A percentile compares a stretch with the other conserved stretches of the same genome.
phyloP scores from a whole-genome alignment of 1,140 invertebrate genomes.

The Drosophila cardini region DNA sequence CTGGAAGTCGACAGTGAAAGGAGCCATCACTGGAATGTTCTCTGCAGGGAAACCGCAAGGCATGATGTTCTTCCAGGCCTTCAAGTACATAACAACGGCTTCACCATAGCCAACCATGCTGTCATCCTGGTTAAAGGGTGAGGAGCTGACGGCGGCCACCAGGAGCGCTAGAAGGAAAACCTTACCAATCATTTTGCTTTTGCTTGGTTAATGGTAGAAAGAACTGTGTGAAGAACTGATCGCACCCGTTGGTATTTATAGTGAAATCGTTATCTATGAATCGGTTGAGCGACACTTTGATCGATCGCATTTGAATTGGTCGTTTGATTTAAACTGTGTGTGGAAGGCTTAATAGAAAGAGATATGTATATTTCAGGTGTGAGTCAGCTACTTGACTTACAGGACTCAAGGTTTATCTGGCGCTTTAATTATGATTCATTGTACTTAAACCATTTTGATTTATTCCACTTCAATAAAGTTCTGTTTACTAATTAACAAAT shows the following conservation, averaged over 20 bases:
- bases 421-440: too few relatives aligned
- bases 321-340: not conserved
- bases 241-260: slow-evolving; percentile 31
- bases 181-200: slow-evolving; percentile 32
- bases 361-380: too few relatives aligned
- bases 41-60: slow-evolving; percentile 59
- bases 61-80: slow-evolving; percentile 62
- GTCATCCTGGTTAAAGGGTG: slow-evolving; percentile 35
- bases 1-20: slow-evolving; percentile 36
- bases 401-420: too few relatives aligned
- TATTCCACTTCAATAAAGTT: too few relatives aligned
- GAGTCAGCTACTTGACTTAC: too few relatives aligned
- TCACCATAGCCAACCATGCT: slow-evolving; percentile 38
- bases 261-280: slow-evolving; percentile 14
- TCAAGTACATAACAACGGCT: slow-evolving; percentile 41
- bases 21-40: slow-evolving; percentile 55
- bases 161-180: slow-evolving; percentile 41
- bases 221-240: not conserved
- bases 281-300: not conserved
- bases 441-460: too few relatives aligned
- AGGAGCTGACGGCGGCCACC: slow-evolving; percentile 31
- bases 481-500: too few relatives aligned
- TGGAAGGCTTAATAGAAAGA: too few relatives aligned
- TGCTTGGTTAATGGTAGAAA: slow-evolving; percentile 12
- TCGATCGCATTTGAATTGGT: slow-evolving; percentile 35